phyloP scores from a whole-genome alignment of 2,888 invertebrate species.

The Trachelus troglodyta region DNA sequence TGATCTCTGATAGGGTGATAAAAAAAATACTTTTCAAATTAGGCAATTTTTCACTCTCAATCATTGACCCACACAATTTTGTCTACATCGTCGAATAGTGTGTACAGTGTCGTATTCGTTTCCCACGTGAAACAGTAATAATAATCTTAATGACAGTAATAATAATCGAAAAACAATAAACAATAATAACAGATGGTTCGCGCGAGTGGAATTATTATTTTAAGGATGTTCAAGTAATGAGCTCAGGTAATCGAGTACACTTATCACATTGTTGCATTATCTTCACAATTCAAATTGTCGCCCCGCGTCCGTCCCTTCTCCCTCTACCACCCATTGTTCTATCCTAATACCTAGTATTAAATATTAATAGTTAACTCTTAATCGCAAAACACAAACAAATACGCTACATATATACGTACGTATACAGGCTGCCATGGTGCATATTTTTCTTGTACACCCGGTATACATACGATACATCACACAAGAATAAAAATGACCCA shows the following conservation, averaged over 20 bases:
- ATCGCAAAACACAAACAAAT: neutral
- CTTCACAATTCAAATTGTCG: conserved; percentile 33
- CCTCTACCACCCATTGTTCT: conserved; percentile 12
- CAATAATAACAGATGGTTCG: neutral
- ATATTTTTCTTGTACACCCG: neutral
- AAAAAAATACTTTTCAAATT: neutral
- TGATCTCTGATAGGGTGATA: neutral
- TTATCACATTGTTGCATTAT: conserved; percentile 49
- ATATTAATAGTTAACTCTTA: conserved; percentile 30
- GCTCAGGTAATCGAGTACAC: conserved; percentile 40
- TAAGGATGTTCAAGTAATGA: conserved; percentile 20
- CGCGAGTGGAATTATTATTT: conserved; percentile 10
- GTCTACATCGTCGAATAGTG: neutral
- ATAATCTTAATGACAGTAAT: neutral
- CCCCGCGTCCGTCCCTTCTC: conserved; percentile 10
- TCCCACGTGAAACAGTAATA: neutral
- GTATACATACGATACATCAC: neutral
- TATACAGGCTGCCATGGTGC: neutral
- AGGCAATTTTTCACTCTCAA: neutral
- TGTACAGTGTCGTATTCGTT: neutral
- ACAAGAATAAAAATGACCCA: conserved; percentile 21
- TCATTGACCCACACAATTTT: neutral
- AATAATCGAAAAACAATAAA: neutral
- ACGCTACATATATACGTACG: neutral
- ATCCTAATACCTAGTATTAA: neutral